phyloP scores from a whole-genome alignment of 2,888 invertebrate species.

The Drosophila kambysellisi region DNA sequence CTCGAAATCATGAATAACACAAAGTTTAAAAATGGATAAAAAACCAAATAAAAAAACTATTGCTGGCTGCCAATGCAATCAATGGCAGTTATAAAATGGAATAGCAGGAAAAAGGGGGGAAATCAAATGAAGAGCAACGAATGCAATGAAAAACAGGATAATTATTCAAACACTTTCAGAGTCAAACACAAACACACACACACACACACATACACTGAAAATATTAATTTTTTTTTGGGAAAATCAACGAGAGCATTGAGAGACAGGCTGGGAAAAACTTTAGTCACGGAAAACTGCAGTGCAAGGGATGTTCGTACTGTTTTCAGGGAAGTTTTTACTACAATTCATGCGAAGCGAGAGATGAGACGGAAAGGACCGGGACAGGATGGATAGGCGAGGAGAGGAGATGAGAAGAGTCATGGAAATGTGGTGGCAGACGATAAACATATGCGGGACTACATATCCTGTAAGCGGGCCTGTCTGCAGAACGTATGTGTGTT shows the following conservation, averaged over 20 bases:
- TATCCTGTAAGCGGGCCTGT: slow-evolving; percentile 65
- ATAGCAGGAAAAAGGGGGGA: slow-evolving; percentile 14
- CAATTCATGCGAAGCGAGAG: slow-evolving; percentile 39
- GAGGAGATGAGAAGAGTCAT: slow-evolving; percentile 17
- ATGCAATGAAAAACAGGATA: slow-evolving; percentile 56
- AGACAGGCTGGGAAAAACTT: slow-evolving; percentile 61
- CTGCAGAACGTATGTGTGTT: slow-evolving; percentile 28
- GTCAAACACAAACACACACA: slow-evolving; percentile 45
- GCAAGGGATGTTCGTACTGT: slow-evolving; percentile 48
- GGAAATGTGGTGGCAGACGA: slow-evolving; percentile 48
- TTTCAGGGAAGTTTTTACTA: slow-evolving; percentile 52
- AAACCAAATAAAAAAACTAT: slow-evolving; percentile 4
- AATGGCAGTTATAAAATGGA: slow-evolving; percentile 31
- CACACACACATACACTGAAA: slow-evolving; percentile 8
- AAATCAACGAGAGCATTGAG: slow-evolving; percentile 30
- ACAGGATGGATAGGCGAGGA: background rate
- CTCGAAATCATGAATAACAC: slow-evolving; percentile 15
- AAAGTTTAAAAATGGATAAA: slow-evolving; percentile 21
- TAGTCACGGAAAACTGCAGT: slow-evolving; percentile 45
- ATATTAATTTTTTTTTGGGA: slow-evolving; percentile 7
- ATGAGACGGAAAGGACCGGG: slow-evolving; percentile 28
- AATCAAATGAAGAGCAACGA: slow-evolving; percentile 8
- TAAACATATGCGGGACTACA: slow-evolving; percentile 74
- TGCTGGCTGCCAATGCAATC: slow-evolving; percentile 25
- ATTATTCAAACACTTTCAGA: slow-evolving; percentile 76